Conservation (phyloP, 2,797 vertebrate species). For the Okamejei kenojei region DNA sequence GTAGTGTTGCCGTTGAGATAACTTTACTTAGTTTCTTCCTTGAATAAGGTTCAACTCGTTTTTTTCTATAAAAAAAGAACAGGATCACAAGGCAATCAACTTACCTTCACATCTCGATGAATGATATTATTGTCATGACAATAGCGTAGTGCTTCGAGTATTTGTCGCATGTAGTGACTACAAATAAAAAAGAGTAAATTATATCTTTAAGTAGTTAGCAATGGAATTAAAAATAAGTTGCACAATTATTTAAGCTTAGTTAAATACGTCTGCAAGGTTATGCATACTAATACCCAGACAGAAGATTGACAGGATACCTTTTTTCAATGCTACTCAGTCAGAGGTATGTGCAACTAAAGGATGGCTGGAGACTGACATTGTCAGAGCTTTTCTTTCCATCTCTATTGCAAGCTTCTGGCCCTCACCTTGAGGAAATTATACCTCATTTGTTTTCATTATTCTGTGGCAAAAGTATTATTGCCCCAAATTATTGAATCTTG, state of each 20-base stretch:
- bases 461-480: neutral
- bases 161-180: slow-evolving; percentile 98
- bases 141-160: slow-evolving; percentile 91
- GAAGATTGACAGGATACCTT: neutral
- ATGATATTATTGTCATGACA: slow-evolving; percentile 98
- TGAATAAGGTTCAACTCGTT: neutral
- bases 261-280: slow-evolving; percentile 39
- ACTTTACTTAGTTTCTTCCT: neutral
- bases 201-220: neutral
- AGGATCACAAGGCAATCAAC: slow-evolving; percentile 42
- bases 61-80: slow-evolving; percentile 16
- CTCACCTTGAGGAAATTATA: neutral
- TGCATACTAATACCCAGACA: slow-evolving; percentile 20
- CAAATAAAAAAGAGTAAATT: slow-evolving; percentile 42
- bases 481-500: neutral
- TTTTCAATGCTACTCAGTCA: neutral
- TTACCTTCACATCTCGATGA: slow-evolving; percentile 96
- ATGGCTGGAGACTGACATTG: neutral
- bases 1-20: neutral
- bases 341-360: neutral
- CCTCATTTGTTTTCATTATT: neutral
- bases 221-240: neutral
- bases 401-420: neutral
- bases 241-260: neutral
- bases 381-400: neutral